A percentile compares a stretch with the other conserved stretches of the same genome.
Conservation (phyloP, 2,888 invertebrate species). For the Mesorhabditis spiculigera region DNA sequence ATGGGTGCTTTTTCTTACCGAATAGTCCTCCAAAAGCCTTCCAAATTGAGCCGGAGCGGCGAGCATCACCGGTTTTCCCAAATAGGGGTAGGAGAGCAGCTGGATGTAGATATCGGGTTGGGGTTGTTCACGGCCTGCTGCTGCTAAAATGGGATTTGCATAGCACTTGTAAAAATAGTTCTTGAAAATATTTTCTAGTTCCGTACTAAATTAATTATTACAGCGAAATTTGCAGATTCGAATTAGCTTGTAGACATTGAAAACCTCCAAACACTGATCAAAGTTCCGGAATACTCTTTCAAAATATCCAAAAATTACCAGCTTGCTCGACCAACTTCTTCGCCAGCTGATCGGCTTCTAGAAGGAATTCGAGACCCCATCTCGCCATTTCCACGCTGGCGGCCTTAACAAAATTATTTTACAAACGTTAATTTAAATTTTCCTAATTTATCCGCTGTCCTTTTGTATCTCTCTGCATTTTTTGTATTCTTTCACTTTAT, state of each 20-base stretch:
- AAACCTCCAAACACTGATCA: background rate
- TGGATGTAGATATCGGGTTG: slow-evolving; percentile 64
- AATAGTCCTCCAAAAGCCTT: slow-evolving; percentile 27
- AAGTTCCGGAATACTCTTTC: background rate
- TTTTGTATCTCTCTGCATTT: background rate
- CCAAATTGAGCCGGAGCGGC: slow-evolving; percentile 64
- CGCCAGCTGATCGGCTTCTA: slow-evolving; percentile 88
- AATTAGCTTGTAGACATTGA: too few species aligned
- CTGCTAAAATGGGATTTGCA: background rate
- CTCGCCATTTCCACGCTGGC: slow-evolving; percentile 80
- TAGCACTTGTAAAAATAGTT: background rate
- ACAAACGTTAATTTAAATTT: too few species aligned
- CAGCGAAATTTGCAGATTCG: too few species aligned
- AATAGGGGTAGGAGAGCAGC: slow-evolving; percentile 62
- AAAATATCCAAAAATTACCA: slow-evolving; percentile 11
- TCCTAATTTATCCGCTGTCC: too few species aligned
- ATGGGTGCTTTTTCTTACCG: too few species aligned
- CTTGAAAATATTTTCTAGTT: too few species aligned
- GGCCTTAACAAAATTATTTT: slow-evolving; percentile 68
- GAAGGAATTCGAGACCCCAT: slow-evolving; percentile 89
- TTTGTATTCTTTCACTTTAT: background rate
- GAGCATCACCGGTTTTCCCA: slow-evolving; percentile 60
- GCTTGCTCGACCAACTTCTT: slow-evolving; percentile 63
- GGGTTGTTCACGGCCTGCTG: background rate
- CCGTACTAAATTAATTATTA: too few species aligned